Evolutionary conservation across 2,113 vertebrate species (phyloP), one percentile per base, ranked within the genome.

Genomic region (Gallinago paraguaiae): DNA sequence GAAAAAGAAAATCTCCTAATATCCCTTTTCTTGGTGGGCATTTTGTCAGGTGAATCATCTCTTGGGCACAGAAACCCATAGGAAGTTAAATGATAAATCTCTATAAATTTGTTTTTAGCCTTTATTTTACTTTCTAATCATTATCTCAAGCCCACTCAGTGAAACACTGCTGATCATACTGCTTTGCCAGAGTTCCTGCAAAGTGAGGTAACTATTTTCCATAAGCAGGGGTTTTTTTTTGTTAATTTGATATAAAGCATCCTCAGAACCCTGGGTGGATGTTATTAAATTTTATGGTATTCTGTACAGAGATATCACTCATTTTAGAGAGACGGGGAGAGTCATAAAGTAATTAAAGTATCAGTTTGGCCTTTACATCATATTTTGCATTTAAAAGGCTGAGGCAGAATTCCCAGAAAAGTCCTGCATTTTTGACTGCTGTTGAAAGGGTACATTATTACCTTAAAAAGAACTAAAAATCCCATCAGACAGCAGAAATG

Each of bases 221-320:
- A 80, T 50, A 53, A 82, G 17, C 17, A 72, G 6, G 48, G 10
- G 1, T 24, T 48, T 69, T 93, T 85, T 6, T 39, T 39, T 39
- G 39, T 39, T 39, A 39, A 25, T 69, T 18, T 46, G 19, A 63
- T 81, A 45, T 80, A 63, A 86, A 90, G 31, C 46, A 48, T 86
- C 37, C 46, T 70, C 15, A 86, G 79, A 86, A 78, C 20, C 19
- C 68, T 43, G 22, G 43, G 77, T 59, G 23, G 46, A 74, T 86
- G 20, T 88, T 90, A 96, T 92, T 86, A 93, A 63, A 46, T 92
- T 95, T 95, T 80, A 83, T 71, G 37, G 15, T 88, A 75, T 59
- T 22, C 25, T 56, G 18, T 81, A 88, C 31, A 84, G n/a, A 93
- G 75, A 93, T 35, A 93, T 20, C 23, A 74, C 14, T 50, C n/a